Conservation (phyloP, 1,140 invertebrate species). For the Trigoniulus corallinus region DNA sequence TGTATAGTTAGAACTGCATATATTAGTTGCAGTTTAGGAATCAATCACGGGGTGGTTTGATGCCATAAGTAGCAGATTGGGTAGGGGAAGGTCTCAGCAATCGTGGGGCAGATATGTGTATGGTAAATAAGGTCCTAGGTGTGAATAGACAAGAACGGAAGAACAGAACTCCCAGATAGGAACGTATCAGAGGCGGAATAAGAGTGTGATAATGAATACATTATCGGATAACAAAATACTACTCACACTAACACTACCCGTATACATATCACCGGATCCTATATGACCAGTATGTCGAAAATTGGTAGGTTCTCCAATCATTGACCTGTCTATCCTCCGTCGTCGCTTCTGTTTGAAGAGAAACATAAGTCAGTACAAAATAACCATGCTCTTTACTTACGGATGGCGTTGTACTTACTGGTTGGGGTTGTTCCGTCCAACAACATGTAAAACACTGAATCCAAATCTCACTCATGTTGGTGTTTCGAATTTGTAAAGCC, state of each 20-base stretch:
- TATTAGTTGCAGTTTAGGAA: too few relatives aligned
- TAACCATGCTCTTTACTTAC: too few relatives aligned
- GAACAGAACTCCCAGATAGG: background rate
- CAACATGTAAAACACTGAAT: slow-evolving; percentile 72
- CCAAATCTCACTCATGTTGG: slow-evolving; percentile 51
- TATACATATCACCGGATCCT: slow-evolving; percentile 64
- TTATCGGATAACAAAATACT: background rate
- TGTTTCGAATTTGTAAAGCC: background rate
- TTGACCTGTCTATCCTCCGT: slow-evolving; percentile 68
- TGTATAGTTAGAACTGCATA: too few relatives aligned
- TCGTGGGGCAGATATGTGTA: too few relatives aligned
- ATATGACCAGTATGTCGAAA: slow-evolving; percentile 83
- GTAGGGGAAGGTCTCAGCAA: too few relatives aligned
- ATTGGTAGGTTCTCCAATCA: slow-evolving; percentile 82
- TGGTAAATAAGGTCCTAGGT: too few relatives aligned
- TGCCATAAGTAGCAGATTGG: too few relatives aligned
- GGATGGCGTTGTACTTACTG: slow-evolving; percentile 16
- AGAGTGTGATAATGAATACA: slow-evolving; percentile 1
- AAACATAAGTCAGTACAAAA: slow-evolving; percentile 8
- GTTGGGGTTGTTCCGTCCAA: slow-evolving; percentile 43
- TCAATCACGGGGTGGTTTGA: too few relatives aligned
- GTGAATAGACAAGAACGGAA: background rate
- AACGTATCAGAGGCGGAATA: background rate
- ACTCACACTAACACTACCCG: slow-evolving; percentile 23
- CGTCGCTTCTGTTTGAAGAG: slow-evolving; percentile 34